These are phyloP conservation scores for Marronus borbonicus DNA, from an alignment of 2,888 invertebrate genomes.

Conservation along the genomic window DNA sequence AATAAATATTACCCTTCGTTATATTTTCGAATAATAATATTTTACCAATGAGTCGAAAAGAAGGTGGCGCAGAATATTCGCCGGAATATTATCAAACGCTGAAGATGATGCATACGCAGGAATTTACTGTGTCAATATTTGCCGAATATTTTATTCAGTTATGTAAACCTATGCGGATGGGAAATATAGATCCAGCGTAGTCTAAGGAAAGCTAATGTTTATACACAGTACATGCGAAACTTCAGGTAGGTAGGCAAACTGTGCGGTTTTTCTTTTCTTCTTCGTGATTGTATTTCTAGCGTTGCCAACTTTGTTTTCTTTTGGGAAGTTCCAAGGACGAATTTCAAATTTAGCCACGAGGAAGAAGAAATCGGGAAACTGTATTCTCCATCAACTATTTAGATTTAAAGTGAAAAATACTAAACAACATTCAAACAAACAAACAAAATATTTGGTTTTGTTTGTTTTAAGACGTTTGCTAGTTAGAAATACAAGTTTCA, in stretches of 20 bases:
- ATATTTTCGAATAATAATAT: conserved; percentile 30
- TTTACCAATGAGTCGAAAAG: conserved; percentile 18
- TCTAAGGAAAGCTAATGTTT: conserved; percentile 54
- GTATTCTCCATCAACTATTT: too few species aligned
- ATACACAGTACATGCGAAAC: conserved; percentile 47
- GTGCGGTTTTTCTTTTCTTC: conserved; percentile 36
- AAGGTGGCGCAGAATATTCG: conserved; percentile 22
- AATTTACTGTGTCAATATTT: conserved; percentile 48
- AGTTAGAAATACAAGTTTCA: too few species aligned
- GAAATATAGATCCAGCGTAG: conserved; percentile 49
- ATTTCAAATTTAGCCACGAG: conserved; percentile 15
- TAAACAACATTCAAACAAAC: too few species aligned
- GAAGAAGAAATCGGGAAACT: neutral
- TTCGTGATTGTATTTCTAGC: conserved; percentile 1
- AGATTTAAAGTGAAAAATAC: too few species aligned
- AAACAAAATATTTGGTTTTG: too few species aligned
- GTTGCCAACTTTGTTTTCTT: conserved; percentile 25
- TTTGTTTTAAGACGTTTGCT: too few species aligned
- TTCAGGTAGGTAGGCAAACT: conserved; percentile 17
- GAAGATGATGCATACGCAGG: conserved; percentile 33
- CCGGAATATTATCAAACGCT: conserved; percentile 22
- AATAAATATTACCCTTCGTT: conserved; percentile 38
- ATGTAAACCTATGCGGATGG: conserved; percentile 51
- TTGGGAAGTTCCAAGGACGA: neutral
- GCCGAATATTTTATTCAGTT: conserved; percentile 50